Evolutionary conservation across 2,888 invertebrate species (phyloP), one percentile per base, ranked within the genome.

Genomic region (Aleiodes leptofemur): DNA sequence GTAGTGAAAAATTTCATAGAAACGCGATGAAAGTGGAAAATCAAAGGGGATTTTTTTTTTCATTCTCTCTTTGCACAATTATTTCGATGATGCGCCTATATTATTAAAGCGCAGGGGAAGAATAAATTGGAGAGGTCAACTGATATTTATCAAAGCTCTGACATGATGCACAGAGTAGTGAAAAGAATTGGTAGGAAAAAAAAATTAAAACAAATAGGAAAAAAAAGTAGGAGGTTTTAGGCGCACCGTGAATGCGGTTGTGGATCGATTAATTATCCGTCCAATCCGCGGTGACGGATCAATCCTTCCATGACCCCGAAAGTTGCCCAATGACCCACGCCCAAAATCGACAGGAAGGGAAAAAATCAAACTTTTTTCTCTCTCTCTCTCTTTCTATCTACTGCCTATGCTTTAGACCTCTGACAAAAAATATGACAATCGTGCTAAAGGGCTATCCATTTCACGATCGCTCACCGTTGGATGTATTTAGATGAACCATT

Each of bases 211-310:
- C 14, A 16, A n/a, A 8, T 55, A 14, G 51, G 11, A 16, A 16
- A 4, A 16, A n/a, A 8, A 14, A 31, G 51, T 9, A 51, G 4
- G 51, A 14, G n/a, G 51, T 31, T 29, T 48, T 31, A 31, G 68
- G 50, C 7, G 68, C 51, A 68, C 29, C 7, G 23, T 14, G 2
- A 50, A 68, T 68, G 68, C 68, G 11, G 68, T 51, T 50, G 51
- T 64, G 64, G 16, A 64, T 68, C 68, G 68, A 68, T 68, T 68
- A 68, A 51, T 68, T 50, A 68, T 68, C 51, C 31, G 29, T 29
- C 68, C 68, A 68, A 51, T 68, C 68, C 51, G 29, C 51, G 68
- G 51, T 68, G 51, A 68, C 29, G 51, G 31, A 68, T 68, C 51
- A 14, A 51, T 68, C 68, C 68, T n/a, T 16, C 4, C n/a, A 68